Evolutionary conservation across 2,888 invertebrate genomes (phyloP).

Genomic region (Dioctria linearis): DNA sequence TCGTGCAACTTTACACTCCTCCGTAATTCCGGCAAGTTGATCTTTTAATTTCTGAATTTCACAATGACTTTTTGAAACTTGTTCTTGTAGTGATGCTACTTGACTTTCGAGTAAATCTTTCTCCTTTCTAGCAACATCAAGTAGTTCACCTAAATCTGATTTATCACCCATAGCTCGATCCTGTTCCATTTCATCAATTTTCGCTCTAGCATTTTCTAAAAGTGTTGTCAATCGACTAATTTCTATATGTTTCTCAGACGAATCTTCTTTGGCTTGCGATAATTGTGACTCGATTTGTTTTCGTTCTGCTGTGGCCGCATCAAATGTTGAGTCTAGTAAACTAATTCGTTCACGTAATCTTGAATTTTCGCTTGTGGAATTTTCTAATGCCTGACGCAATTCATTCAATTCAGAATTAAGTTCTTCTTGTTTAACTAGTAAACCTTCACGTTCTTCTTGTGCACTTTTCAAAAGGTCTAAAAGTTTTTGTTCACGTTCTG

Average conservation of each 20-base stretch:
- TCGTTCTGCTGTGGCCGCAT: conserved; percentile 82
- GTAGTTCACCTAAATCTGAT: conserved; percentile 80
- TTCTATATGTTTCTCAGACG: conserved; percentile 84
- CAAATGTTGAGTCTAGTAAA: conserved; percentile 81
- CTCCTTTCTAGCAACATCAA: conserved; percentile 79
- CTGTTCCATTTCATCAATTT: conserved; percentile 82
- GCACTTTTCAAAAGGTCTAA: conserved; percentile 87
- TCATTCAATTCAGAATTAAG: conserved; percentile 80
- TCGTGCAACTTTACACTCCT: conserved; percentile 83
- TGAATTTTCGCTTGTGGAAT: conserved; percentile 77
- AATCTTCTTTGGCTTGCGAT: conserved; percentile 80
- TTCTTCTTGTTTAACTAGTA: conserved; percentile 85
- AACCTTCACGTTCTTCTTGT: conserved; percentile 84
- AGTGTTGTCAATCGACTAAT: conserved; percentile 82
- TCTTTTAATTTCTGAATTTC: conserved; percentile 79
- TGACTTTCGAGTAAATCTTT: conserved; percentile 82
- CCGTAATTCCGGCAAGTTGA: conserved; percentile 78
- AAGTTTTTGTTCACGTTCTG: conserved; percentile 85
- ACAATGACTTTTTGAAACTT: conserved; percentile 78
- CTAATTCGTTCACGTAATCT: conserved; percentile 80
- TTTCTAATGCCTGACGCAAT: conserved; percentile 75
- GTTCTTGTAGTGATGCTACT: conserved; percentile 79
- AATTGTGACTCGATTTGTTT: conserved; percentile 82
- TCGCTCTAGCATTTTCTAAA: conserved; percentile 87
- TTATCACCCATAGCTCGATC: conserved; percentile 79